Evolutionary conservation across 2,888 invertebrate genomes (phyloP), one percentile per base, ranked within the genome.

Genomic region (Tipula vernalis): DNA sequence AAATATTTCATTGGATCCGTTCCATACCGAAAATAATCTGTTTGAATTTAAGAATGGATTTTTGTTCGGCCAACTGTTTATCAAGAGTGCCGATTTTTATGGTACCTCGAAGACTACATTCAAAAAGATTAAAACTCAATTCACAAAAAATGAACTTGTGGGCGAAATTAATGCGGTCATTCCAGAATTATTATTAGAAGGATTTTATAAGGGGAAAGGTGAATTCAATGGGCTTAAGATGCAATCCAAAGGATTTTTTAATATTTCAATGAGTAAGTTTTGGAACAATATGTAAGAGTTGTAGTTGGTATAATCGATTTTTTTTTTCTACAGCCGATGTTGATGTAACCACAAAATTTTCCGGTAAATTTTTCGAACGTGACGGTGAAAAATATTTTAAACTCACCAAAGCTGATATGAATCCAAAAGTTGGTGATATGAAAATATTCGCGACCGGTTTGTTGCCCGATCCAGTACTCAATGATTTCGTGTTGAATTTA

Each of bases 371-470:
- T 3, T 92, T 93, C 88, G 92, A 92, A 88, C 92, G 91, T 85
- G 92, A 93, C 88, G 92, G 92, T 8, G 93, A 93, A 86, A 93
- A 92, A 5, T 94, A 93, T 89, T 88, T 95, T 88, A 91, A 92
- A 88, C 91, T 94, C n/a, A 92, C 93, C 36, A 93, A 93, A 15
- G 94, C 95, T 89, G 93, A 93, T 89, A 91, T 94, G 91, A 91
- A 93, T 47, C 95, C 95, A 4, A 94, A 94, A 89, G 92, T 95
- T 15, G 94, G 94, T 18, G 92, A 92, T 87, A 93, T 95, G 93
- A 93, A 92, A 87, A 91, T 94, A 36, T 92, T 92, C 89, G 92
- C 95, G 86, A 92, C 92, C 42, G 95, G 95, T 87, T 89, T 94
- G 8, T 93, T 94, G 89, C 92, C 93, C 87, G 94, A 95, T 89